A percentile compares a stretch with the other conserved stretches of the same genome.
phyloP scores from a whole-genome alignment of 1,140 invertebrate species.

The Micrasema minimum region DNA sequence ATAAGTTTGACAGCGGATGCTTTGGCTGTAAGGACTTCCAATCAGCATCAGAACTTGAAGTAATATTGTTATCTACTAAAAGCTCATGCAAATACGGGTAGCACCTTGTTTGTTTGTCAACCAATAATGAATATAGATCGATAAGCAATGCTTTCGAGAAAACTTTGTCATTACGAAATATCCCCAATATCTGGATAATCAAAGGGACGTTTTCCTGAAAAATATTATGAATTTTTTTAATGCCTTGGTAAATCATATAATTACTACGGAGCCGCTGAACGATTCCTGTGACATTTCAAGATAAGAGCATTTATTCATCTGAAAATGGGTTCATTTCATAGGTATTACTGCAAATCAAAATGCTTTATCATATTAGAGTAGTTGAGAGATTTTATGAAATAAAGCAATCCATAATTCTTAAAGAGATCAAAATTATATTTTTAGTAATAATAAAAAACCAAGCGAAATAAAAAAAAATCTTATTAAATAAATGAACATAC shows the following conservation, averaged over 20 bases:
- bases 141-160: slow-evolving; percentile 36
- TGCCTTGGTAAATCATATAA: no score
- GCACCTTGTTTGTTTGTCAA: slow-evolving; percentile 37
- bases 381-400: no score
- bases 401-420: no score
- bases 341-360: no score
- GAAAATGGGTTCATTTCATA: no score
- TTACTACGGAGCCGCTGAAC: no score
- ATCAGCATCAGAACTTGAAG: slow-evolving; percentile 3
- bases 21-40: slow-evolving; percentile 37
- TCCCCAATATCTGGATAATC: slow-evolving; percentile 29
- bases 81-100: slow-evolving; percentile 38
- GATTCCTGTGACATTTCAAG: no score
- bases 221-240: not conserved
- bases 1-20: slow-evolving; percentile 38
- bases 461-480: no score
- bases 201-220: slow-evolving; percentile 39
- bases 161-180: slow-evolving; percentile 8
- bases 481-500: slow-evolving; percentile 7
- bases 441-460: no score
- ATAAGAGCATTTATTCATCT: no score
- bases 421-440: no score
- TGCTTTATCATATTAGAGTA: no score
- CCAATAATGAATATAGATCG: slow-evolving; percentile 28
- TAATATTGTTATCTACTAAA: slow-evolving; percentile 5